Percentiles rank a stretch among this genome's conserved stretches.
Evolutionary conservation across 1,140 invertebrate genomes (phyloP).

Genomic region (Dermatophagoides farinae): DNA sequence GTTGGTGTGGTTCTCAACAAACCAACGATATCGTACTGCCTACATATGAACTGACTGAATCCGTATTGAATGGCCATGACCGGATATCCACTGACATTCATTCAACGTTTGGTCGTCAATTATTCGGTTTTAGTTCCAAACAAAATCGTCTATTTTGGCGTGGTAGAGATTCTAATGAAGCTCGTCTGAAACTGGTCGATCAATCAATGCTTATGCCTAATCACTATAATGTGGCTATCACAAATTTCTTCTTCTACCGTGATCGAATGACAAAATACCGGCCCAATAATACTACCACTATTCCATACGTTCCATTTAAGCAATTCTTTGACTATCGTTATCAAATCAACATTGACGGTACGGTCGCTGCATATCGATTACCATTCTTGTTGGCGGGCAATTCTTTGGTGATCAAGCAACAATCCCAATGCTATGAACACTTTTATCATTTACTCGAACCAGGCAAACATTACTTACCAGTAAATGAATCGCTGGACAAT

Average conservation of each 20-base stretch:
- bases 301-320: constrained; percentile 50
- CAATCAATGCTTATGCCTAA: constrained; percentile 41
- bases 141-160: constrained; percentile 64
- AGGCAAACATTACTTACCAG: constrained; percentile 58
- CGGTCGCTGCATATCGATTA: constrained; percentile 81
- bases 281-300: background rate
- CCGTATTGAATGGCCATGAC: constrained; percentile 52
- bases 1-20: constrained; percentile 77
- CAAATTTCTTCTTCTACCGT: constrained; percentile 88
- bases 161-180: constrained; percentile 63
- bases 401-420: constrained; percentile 70
- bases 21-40: constrained; percentile 76
- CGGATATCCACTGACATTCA: constrained; percentile 17
- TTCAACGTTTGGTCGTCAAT: constrained; percentile 17
- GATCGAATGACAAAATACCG: constrained; percentile 67
- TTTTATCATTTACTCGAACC: constrained; percentile 60
- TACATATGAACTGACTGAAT: constrained; percentile 83
- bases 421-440: constrained; percentile 80
- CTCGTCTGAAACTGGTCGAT: constrained; percentile 58
- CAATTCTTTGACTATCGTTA: constrained; percentile 66
- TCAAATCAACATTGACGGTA: constrained; percentile 81
- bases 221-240: constrained; percentile 71
- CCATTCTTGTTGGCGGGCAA: constrained; percentile 73
- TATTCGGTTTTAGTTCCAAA: constrained; percentile 45
- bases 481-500: constrained; percentile 57